Percentiles rank a stretch among this genome's conserved stretches.
Conservation (phyloP, 2,888 invertebrate genomes). For the Tiliacea aurago region DNA sequence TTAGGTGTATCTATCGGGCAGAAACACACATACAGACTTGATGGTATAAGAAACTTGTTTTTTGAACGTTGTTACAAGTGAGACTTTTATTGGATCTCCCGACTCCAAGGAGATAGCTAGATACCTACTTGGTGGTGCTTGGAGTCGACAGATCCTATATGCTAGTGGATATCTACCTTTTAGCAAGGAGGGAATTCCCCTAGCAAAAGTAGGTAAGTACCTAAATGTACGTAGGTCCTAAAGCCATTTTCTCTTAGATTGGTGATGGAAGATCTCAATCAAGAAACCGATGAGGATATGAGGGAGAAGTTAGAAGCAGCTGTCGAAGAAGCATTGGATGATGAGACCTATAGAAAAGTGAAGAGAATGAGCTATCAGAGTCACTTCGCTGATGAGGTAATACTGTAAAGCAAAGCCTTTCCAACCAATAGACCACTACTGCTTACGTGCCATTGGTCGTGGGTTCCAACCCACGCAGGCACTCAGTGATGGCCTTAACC, state of each 20-base stretch:
- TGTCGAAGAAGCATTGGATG: conserved; percentile 92
- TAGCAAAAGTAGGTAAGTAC: not conserved
- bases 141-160: not conserved
- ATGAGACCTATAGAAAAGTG: conserved; percentile 93
- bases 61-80: not conserved
- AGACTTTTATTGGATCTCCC: not conserved
- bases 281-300: conserved; percentile 86
- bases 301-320: conserved; percentile 92
- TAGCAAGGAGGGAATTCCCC: too few relatives aligned
- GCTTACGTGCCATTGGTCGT: not conserved
- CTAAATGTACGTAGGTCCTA: not conserved
- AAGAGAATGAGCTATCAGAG: conserved; percentile 94
- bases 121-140: not conserved
- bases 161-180: not conserved
- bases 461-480: not conserved
- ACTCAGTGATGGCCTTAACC: too few relatives aligned
- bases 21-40: not conserved
- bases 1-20: too few relatives aligned
- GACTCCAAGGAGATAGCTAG: not conserved
- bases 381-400: conserved; percentile 92
- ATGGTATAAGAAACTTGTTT: not conserved
- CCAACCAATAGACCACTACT: not conserved
- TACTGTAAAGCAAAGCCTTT: not conserved
- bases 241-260: conserved; percentile 76
- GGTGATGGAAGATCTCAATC: conserved; percentile 86